phyloP scores from a whole-genome alignment of 2,888 invertebrate genomes.

The Leptopilina drosophilae region DNA sequence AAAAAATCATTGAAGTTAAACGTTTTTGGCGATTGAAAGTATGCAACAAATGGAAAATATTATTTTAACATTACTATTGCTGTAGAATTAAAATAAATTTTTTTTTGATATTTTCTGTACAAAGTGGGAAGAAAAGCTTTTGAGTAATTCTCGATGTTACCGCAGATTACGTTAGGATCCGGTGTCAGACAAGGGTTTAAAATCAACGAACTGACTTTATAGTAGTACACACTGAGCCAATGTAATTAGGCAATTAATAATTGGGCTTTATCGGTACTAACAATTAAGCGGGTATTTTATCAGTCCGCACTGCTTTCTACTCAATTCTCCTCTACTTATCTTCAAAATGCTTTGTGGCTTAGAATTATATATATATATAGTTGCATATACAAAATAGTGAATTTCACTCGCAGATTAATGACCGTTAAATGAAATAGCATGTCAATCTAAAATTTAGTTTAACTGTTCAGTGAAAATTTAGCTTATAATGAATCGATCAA shows the following conservation, averaged over 20 bases:
- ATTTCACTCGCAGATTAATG: neutral
- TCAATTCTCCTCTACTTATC: constrained; percentile 42
- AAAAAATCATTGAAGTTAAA: too few species aligned
- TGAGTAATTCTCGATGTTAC: constrained; percentile 2
- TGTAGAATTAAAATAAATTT: too few species aligned
- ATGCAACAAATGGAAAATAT: too few species aligned
- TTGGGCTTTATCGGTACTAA: constrained; percentile 53
- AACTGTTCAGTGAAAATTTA: neutral
- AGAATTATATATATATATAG: constrained; percentile 11
- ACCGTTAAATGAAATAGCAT: neutral
- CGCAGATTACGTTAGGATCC: constrained; percentile 6
- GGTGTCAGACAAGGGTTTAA: constrained; percentile 7
- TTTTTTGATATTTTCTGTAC: too few species aligned
- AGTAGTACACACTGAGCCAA: constrained; percentile 40
- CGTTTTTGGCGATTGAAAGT: too few species aligned
- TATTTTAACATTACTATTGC: too few species aligned
- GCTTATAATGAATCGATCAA: neutral
- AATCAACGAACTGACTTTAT: constrained; percentile 39
- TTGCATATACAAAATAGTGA: neutral
- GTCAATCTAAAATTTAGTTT: neutral
- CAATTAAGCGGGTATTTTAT: constrained; percentile 54
- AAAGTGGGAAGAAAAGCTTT: too few species aligned
- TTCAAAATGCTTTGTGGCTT: constrained; percentile 43
- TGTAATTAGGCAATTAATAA: constrained; percentile 57
- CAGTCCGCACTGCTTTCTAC: constrained; percentile 33